Evolutionary conservation across 2,888 invertebrate species (phyloP), one percentile per base, ranked within the genome.

Genomic region (Chironomus riparius): DNA sequence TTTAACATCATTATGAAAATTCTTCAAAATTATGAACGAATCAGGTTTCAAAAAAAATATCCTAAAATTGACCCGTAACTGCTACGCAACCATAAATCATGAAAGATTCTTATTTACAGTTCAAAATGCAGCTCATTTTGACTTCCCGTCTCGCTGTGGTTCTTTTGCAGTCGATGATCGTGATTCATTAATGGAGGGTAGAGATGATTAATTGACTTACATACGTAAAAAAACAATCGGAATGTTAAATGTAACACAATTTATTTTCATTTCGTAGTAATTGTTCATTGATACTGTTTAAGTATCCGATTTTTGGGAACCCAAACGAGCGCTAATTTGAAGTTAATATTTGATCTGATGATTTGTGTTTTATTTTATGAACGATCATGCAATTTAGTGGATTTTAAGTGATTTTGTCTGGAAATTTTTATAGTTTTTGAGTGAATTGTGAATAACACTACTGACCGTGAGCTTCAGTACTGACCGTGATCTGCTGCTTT

Each of bases 241-340:
- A 56, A 56, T 18, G 18, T 56, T 56, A 56, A 56, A n/a, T 56
- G 56, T n/a, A 56, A 56, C 56, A 56, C 18, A 18, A 38, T 38
- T 38, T 38, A 10, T 38, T 38, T 1, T 56, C 2, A 50, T 18
- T 18, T 18, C 18, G 56, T 50, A 18, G 56, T 56, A 56, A 56
- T 56, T 56, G 18, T 56, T 56, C 56, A 56, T 56, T 56, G 56
- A 56, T 56, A 56, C 15, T 15, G 10, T 38, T 38, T 10, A 38
- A 7, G n/a, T 15, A 18, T 56, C 56, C 1, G 56, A 38, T 38
- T 56, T 15, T 18, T 15, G 3, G 56, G 18, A 56, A 15, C 56
- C 7, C n/a, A 56, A 56, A 56, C 18, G 56, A 56, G 15, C 18
- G 69, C 65, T 76, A 69, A 76, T 50, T 69, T 76, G 69, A 28